Evolutionary conservation across 2,113 vertebrate genomes (phyloP).

Genomic region (Oryzias woworae): DNA sequence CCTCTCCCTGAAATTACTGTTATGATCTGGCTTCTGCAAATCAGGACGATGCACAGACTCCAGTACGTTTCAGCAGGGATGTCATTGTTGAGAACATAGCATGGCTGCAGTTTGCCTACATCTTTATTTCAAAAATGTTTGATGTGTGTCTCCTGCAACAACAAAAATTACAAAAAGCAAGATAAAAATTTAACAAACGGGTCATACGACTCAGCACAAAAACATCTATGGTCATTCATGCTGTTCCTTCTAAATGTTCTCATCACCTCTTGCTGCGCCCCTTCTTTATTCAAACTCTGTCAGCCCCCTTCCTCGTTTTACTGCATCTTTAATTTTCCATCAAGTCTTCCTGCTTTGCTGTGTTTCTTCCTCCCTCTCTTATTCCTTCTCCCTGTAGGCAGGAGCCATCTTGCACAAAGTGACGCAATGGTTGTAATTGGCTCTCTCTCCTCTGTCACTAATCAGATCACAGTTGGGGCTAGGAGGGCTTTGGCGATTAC

Average conservation of each 20-base stretch:
- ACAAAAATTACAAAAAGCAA: no score
- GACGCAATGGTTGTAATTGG: slow-evolving; percentile 78
- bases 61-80: no score
- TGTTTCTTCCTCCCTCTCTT: background rate
- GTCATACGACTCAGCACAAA: no score
- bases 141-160: no score
- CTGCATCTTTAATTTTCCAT: background rate
- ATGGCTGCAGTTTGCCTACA: no score
- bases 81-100: no score
- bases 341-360: background rate
- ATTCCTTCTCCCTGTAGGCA: slow-evolving; percentile 38
- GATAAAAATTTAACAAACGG: no score
- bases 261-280: background rate
- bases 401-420: slow-evolving; percentile 70
- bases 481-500: slow-evolving; percentile 54
- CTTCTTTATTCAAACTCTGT: slow-evolving; percentile 5
- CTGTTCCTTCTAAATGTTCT: background rate
- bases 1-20: no score
- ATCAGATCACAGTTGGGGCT: slow-evolving; percentile 62
- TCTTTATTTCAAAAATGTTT: no score
- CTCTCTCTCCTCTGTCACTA: slow-evolving; percentile 63
- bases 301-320: background rate
- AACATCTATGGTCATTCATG: no score
- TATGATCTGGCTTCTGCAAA: no score
- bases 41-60: no score